Evolutionary conservation across 2,113 vertebrate genomes (phyloP).

Genomic region (Holacanthus passer): DNA sequence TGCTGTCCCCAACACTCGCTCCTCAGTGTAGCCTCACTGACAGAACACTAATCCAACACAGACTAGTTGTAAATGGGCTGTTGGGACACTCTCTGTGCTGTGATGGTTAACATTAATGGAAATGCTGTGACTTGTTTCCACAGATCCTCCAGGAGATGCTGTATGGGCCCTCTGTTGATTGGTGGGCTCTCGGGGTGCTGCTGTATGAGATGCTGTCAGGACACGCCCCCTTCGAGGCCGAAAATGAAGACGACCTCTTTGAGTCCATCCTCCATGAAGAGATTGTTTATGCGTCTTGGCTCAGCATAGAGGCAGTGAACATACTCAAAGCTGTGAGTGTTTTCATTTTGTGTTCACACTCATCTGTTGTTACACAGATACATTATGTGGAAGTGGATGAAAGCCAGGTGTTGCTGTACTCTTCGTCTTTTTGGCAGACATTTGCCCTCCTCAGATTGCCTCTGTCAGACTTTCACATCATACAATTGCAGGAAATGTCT

Average conservation of each 20-base stretch:
- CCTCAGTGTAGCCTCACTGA: slow-evolving; percentile 30
- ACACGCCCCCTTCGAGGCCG: slow-evolving; percentile 95
- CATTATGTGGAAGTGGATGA: slow-evolving; percentile 21
- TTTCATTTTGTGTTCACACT: not conserved
- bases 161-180: slow-evolving; percentile 96
- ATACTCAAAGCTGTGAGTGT: slow-evolving; percentile 95
- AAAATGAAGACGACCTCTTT: slow-evolving; percentile 98
- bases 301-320: slow-evolving; percentile 89
- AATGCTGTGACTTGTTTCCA: slow-evolving; percentile 32
- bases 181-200: slow-evolving; percentile 98
- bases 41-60: slow-evolving; percentile 23
- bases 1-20: slow-evolving; percentile 25
- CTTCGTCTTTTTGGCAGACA: slow-evolving; percentile 3
- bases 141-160: slow-evolving; percentile 98
- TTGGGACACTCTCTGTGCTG: not conserved
- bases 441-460: not conserved
- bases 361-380: not conserved
- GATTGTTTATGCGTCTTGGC: slow-evolving; percentile 93
- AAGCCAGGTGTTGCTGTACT: slow-evolving; percentile 3
- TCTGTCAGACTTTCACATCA: not conserved
- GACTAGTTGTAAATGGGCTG: not conserved
- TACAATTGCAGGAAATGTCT: slow-evolving; percentile 55
- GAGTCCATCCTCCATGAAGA: slow-evolving; percentile 96
- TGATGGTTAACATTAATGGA: slow-evolving; percentile 8
- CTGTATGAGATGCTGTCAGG: slow-evolving; percentile 98